Conservation (phyloP, 2,113 vertebrate genomes). For the Porphyrio hochstetteri region DNA sequence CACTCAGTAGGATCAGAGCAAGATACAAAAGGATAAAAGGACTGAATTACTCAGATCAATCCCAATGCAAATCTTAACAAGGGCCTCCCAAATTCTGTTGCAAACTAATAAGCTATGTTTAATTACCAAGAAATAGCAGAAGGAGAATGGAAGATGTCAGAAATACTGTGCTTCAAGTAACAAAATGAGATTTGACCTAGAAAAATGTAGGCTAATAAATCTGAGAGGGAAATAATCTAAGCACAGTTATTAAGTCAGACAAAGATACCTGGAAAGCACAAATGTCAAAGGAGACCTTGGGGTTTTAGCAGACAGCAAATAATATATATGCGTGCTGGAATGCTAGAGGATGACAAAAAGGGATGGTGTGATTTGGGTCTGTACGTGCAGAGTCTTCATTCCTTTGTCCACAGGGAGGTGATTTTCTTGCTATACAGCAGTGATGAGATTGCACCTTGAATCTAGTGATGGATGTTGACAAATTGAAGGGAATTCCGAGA, state of each 20-base stretch:
- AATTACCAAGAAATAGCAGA: neutral
- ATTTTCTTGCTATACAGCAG: neutral
- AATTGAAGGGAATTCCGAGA: constrained; percentile 56
- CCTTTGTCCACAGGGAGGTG: constrained; percentile 28
- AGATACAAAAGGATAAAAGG: neutral
- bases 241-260: constrained; percentile 45
- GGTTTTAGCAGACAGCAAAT: constrained; percentile 30
- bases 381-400: neutral
- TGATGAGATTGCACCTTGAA: constrained; percentile 12
- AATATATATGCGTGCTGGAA: constrained; percentile 17
- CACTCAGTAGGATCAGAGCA: neutral
- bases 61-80: neutral
- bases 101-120: neutral
- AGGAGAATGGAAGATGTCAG: neutral
- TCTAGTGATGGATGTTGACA: constrained; percentile 57
- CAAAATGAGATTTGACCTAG: constrained; percentile 28
- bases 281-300: constrained; percentile 47
- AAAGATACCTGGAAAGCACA: constrained; percentile 62
- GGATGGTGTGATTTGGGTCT: neutral
- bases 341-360: constrained; percentile 30
- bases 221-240: constrained; percentile 49
- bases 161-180: neutral
- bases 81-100: neutral
- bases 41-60: neutral
- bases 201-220: constrained; percentile 54